These are phyloP conservation scores for Hanleya hanleyi DNA, from an alignment of 2,888 invertebrate genomes.

Conservation along the genomic window DNA sequence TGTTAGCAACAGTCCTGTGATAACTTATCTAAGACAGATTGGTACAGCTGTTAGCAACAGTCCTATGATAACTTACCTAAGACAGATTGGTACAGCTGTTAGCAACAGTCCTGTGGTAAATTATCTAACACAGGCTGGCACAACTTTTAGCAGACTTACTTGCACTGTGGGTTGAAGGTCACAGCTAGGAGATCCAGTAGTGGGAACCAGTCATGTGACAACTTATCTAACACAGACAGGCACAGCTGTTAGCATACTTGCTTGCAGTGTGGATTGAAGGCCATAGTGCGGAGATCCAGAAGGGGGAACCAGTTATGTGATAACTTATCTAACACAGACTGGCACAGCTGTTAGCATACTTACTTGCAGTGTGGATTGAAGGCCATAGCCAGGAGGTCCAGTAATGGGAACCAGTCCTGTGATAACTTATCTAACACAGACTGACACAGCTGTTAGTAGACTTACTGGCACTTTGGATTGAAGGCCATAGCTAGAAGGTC, in stretches of 20 bases:
- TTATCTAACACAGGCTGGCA: not conserved
- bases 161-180: constrained; percentile 95
- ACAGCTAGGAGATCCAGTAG: constrained; percentile 93
- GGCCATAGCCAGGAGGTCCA: constrained; percentile 93
- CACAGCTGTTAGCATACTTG: constrained; percentile 75
- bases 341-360: constrained; percentile 64
- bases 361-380: constrained; percentile 97
- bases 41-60: not conserved
- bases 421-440: constrained; percentile 84
- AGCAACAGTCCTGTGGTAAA: no score
- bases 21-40: not conserved
- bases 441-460: constrained; percentile 7
- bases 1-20: no score
- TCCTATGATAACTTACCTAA: no score
- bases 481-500: constrained; percentile 94
- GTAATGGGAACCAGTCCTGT: constrained; percentile 90
- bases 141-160: constrained; percentile 78
- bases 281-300: constrained; percentile 92
- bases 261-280: constrained; percentile 96
- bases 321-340: constrained; percentile 81
- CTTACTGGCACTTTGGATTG: constrained; percentile 95
- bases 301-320: constrained; percentile 91
- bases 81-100: no score
- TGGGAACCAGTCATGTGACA: constrained; percentile 91
- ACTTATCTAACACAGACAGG: constrained; percentile 79